Percentiles rank a stretch among this genome's conserved stretches.
Evolutionary conservation across 2,888 invertebrate genomes (phyloP).

Genomic region (Meliscaeva auricollis): DNA sequence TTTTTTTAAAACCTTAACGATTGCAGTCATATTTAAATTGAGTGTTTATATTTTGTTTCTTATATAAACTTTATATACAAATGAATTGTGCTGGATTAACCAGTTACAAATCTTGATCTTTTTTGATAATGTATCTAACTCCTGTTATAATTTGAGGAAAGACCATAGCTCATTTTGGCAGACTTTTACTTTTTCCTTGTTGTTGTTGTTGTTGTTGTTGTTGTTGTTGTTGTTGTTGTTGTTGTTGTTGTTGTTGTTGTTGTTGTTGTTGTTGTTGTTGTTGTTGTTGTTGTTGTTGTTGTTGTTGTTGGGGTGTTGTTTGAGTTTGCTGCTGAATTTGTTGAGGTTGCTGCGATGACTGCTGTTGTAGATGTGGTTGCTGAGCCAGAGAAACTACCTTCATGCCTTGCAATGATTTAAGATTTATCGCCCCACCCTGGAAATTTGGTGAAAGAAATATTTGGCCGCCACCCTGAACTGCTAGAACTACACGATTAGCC

Average conservation of each 20-base stretch:
- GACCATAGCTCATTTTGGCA: slow-evolving; percentile 46
- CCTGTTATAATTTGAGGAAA: slow-evolving; percentile 10
- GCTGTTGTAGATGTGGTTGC: slow-evolving; percentile 81
- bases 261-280: slow-evolving; percentile 45
- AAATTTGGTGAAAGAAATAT: slow-evolving; percentile 87
- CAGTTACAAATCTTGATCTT: not conserved
- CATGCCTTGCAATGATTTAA: slow-evolving; percentile 87
- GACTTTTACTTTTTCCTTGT: slow-evolving; percentile 54
- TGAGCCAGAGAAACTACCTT: slow-evolving; percentile 86
- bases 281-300: slow-evolving; percentile 38
- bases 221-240: slow-evolving; percentile 60
- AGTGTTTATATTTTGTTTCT: not conserved
- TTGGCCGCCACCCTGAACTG: slow-evolving; percentile 86
- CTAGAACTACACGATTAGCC: slow-evolving; percentile 84
- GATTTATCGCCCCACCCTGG: slow-evolving; percentile 86
- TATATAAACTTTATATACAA: slow-evolving; percentile 15
- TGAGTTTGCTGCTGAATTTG: slow-evolving; percentile 57
- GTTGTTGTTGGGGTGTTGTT: slow-evolving; percentile 45
- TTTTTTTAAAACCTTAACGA: slow-evolving; percentile 32
- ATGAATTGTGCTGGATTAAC: not conserved
- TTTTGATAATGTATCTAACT: slow-evolving; percentile 5
- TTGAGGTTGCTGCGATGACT: slow-evolving; percentile 48
- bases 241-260: slow-evolving; percentile 53
- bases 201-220: slow-evolving; percentile 42
- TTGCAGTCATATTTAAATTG: slow-evolving; percentile 22